Evolutionary conservation across 2,797 vertebrate genomes (phyloP).

Genomic region (Fratercula arctica): DNA sequence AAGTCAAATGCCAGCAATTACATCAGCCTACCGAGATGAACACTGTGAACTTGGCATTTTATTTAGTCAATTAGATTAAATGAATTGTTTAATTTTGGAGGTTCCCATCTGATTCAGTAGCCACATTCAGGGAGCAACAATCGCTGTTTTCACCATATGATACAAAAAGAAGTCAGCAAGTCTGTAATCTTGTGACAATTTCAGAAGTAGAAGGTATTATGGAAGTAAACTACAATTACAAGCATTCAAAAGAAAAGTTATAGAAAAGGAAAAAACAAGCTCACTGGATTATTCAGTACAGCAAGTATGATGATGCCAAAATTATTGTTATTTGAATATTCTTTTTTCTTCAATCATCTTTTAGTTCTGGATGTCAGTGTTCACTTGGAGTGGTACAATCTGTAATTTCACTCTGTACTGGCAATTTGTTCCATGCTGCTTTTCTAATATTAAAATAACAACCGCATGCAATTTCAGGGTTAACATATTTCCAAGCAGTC

Average conservation of each 20-base stretch:
- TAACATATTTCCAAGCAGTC: conserved; percentile 20
- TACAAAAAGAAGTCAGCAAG: neutral
- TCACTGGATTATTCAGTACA: conserved; percentile 9
- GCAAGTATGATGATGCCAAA: conserved; percentile 11
- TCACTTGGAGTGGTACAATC: neutral
- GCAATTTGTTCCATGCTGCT: neutral
- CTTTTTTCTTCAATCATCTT: neutral
- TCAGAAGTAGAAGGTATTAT: neutral
- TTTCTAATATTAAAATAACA: conserved; percentile 12
- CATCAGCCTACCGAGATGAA: conserved; percentile 47
- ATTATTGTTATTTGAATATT: neutral
- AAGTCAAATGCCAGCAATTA: conserved; percentile 61
- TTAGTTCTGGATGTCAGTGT: neutral
- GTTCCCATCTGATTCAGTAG: conserved; percentile 46
- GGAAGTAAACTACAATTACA: conserved; percentile 20
- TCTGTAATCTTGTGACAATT: neutral
- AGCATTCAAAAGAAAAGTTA: neutral
- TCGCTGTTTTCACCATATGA: neutral
- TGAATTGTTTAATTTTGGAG: conserved; percentile 37
- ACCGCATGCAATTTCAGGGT: conserved; percentile 20
- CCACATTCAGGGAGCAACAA: neutral
- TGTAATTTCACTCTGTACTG: conserved; percentile 18
- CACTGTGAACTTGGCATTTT: conserved; percentile 41
- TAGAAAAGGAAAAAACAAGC: neutral
- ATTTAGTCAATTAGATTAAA: conserved; percentile 25